These are phyloP conservation scores for Micrasema minimum DNA, from an alignment of 1,140 invertebrate species.

Conservation along the genomic window DNA sequence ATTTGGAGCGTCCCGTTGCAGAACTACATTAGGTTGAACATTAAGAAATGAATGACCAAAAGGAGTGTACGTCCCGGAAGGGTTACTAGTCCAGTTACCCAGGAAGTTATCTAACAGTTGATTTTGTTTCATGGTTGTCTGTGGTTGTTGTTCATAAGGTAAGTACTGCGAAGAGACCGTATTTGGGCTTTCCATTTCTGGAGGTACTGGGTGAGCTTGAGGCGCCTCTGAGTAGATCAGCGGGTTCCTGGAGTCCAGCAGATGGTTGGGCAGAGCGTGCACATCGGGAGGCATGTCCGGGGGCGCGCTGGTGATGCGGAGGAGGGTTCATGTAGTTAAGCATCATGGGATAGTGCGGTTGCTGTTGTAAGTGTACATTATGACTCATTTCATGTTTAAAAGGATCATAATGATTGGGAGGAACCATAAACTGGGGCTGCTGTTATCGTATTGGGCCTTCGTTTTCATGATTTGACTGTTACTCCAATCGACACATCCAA, in stretches of 20 bases:
- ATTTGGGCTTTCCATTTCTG: not conserved
- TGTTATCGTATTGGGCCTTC: conserved; percentile 59
- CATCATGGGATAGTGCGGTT: conserved; percentile 33
- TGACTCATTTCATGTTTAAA: conserved; percentile 58
- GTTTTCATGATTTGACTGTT: conserved; percentile 60
- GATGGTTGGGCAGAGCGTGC: conserved; percentile 56
- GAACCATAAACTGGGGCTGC: conserved; percentile 61
- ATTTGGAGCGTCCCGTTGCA: conserved; percentile 39
- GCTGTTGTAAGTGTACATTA: conserved; percentile 28
- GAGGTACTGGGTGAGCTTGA: not conserved
- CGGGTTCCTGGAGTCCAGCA: conserved; percentile 58
- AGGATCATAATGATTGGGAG: conserved; percentile 62
- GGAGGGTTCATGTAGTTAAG: conserved; percentile 28
- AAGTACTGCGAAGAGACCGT: conserved; percentile 1
- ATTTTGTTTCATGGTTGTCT: conserved; percentile 11
- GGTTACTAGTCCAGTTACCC: conserved; percentile 84
- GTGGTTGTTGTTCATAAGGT: conserved; percentile 31
- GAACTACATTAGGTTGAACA: conserved; percentile 29
- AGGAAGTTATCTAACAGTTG: conserved; percentile 73
- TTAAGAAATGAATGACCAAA: conserved; percentile 71
- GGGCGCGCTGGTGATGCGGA: conserved; percentile 51
- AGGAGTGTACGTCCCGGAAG: conserved; percentile 83
- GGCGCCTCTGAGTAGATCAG: not conserved
- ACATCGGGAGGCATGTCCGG: conserved; percentile 49
- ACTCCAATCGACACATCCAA: conserved; percentile 61